These are phyloP conservation scores for human DNA, from an alignment of 2,113 vertebrate species.

Conservation along the genomic window DNA sequence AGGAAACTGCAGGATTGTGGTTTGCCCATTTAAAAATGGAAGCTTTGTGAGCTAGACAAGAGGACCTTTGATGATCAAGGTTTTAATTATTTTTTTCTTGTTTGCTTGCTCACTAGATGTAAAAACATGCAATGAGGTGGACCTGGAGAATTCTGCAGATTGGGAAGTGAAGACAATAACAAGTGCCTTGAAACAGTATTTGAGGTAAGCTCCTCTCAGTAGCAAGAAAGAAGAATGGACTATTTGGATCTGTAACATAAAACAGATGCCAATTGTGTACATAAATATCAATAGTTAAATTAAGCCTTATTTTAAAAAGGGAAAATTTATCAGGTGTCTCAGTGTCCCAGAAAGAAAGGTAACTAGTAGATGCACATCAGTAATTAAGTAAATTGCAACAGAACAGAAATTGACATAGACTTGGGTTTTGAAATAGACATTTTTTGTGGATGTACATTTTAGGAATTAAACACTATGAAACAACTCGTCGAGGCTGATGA, in stretches of 20 bases:
- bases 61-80: not conserved
- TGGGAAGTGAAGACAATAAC: slow-evolving; percentile 99
- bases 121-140: slow-evolving; percentile 91
- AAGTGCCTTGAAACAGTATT: slow-evolving; percentile 95
- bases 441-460: not conserved
- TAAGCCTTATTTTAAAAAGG: not conserved
- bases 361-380: not conserved
- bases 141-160: slow-evolving; percentile 90
- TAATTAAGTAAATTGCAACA: not conserved
- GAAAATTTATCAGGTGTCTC: not conserved
- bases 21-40: slow-evolving; percentile 24
- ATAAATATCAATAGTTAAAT: not conserved
- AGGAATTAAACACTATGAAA: not conserved
- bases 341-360: not conserved
- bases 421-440: not conserved
- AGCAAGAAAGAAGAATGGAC: accelerated
- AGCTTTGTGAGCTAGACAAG: not conserved
- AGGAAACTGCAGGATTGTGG: slow-evolving; percentile 2
- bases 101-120: slow-evolving; percentile 84
- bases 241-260: not conserved
- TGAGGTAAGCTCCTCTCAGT: slow-evolving; percentile 87
- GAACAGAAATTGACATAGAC: not conserved
- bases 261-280: not conserved
- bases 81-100: slow-evolving; percentile 51
- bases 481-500: not conserved